Evolutionary conservation across 30 jellyfish, hydroid and myxozoan genomes (phyloP).

Genomic region (Hydractinia symbiolongicarpus): DNA sequence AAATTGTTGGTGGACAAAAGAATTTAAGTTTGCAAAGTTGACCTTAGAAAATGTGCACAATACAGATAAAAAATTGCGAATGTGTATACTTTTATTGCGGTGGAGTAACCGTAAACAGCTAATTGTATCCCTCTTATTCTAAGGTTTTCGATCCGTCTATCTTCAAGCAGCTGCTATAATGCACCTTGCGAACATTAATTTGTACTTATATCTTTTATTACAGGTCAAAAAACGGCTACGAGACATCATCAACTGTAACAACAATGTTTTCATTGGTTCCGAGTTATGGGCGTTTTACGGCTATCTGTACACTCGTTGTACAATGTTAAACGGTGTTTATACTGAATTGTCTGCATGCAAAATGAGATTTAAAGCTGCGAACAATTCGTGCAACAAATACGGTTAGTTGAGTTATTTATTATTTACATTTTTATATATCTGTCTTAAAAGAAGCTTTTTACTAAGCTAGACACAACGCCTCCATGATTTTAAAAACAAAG

Average conservation of each 20-base stretch:
- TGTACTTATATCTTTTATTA: neutral
- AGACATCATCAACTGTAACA: conserved; percentile 18
- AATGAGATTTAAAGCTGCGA: conserved; percentile 16
- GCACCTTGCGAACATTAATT: too few species aligned
- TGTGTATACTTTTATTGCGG: too few species aligned
- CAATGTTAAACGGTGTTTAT: conserved; percentile 13
- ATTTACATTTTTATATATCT: neutral
- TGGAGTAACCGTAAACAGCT: too few species aligned
- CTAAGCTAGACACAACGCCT: too few species aligned
- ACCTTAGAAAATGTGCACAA: too few species aligned
- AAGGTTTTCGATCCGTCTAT: too few species aligned
- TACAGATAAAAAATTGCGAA: too few species aligned
- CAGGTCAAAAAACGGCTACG: conserved; percentile 16
- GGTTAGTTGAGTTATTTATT: conserved; percentile 5
- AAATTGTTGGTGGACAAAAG: too few species aligned
- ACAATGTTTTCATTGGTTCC: neutral
- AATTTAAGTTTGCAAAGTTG: too few species aligned
- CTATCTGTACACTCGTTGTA: conserved; percentile 13
- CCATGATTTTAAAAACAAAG: neutral
- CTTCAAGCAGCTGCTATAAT: too few species aligned
- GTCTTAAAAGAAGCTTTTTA: too few species aligned
- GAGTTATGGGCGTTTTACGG: conserved; percentile 28
- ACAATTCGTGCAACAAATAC: conserved; percentile 13
- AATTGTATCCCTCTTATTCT: too few species aligned
- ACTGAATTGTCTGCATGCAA: conserved; percentile 18